phyloP scores from a whole-genome alignment of 92 coral and sea anemone genomes.

The Montipora capitata region DNA sequence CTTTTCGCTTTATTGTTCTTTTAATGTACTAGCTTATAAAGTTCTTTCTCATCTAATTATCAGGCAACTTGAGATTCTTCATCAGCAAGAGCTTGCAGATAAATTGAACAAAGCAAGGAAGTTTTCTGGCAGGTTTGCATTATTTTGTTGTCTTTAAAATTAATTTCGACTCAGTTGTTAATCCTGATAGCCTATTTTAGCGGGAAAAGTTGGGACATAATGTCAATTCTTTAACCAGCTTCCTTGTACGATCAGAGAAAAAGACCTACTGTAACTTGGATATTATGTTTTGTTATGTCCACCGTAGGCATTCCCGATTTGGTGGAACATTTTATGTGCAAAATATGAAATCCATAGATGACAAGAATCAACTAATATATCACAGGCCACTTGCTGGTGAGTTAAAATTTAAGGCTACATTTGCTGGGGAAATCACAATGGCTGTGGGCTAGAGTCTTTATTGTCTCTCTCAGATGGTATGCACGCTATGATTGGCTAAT shows the following conservation, averaged over 20 bases:
- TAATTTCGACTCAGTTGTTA: no score
- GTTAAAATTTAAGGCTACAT: background rate
- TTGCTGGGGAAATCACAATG: no score
- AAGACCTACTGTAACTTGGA: no score
- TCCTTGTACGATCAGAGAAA: no score
- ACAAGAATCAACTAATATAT: slow-evolving; percentile 87
- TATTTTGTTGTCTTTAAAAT: background rate
- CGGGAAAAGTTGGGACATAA: no score
- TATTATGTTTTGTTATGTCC: background rate
- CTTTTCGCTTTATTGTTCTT: no score
- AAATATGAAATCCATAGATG: slow-evolving; percentile 93
- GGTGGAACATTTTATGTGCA: slow-evolving; percentile 96
- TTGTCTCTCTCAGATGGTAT: no score
- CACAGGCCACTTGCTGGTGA: slow-evolving; percentile 94
- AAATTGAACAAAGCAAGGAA: slow-evolving; percentile 84
- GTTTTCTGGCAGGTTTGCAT: slow-evolving; percentile 88
- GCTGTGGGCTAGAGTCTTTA: no score
- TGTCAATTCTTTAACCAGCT: no score
- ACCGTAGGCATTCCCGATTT: slow-evolving; percentile 91
- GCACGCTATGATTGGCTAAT: no score
- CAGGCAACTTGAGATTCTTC: slow-evolving; percentile 92
- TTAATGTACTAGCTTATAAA: no score
- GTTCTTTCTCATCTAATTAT: background rate
- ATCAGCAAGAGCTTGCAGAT: slow-evolving; percentile 91
- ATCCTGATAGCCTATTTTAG: no score